Evolutionary conservation across 2,113 vertebrate genomes (phyloP).

Genomic region (Heloderma charlesbogerti): DNA sequence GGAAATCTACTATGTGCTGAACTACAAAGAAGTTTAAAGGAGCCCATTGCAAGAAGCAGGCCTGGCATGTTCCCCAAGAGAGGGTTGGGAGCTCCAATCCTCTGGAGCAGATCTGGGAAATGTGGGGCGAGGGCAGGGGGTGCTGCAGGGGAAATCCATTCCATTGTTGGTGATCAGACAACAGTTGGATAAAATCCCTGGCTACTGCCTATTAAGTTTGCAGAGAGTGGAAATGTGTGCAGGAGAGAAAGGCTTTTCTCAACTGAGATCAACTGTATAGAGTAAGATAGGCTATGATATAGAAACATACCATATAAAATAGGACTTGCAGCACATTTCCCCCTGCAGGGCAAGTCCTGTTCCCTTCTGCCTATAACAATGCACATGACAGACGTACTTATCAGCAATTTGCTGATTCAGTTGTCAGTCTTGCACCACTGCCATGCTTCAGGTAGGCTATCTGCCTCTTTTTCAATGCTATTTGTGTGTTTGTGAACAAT

Average conservation of each 20-base stretch:
- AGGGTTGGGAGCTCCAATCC: neutral
- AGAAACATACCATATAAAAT: neutral
- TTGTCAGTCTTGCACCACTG: neutral
- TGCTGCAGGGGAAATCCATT: too few species aligned
- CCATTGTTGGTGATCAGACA: neutral
- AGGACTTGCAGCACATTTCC: neutral
- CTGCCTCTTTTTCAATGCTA: neutral
- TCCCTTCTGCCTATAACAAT: neutral
- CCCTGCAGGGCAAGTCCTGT: too few species aligned
- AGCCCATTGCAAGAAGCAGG: neutral
- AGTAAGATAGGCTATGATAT: neutral
- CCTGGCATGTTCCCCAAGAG: neutral
- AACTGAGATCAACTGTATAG: neutral
- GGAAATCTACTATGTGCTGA: neutral
- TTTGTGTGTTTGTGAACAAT: neutral
- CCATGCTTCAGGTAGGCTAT: neutral
- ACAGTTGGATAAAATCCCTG: neutral
- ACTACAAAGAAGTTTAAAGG: neutral
- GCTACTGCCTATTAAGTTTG: neutral
- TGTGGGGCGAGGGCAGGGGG: neutral
- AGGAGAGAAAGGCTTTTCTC: neutral
- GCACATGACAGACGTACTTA: neutral
- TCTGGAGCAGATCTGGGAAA: neutral
- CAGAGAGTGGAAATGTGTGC: neutral
- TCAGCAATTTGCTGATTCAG: neutral